Evolutionary conservation across 2,888 invertebrate genomes (phyloP), one percentile per base, ranked within the genome.

Genomic region (Perdita meconis): DNA sequence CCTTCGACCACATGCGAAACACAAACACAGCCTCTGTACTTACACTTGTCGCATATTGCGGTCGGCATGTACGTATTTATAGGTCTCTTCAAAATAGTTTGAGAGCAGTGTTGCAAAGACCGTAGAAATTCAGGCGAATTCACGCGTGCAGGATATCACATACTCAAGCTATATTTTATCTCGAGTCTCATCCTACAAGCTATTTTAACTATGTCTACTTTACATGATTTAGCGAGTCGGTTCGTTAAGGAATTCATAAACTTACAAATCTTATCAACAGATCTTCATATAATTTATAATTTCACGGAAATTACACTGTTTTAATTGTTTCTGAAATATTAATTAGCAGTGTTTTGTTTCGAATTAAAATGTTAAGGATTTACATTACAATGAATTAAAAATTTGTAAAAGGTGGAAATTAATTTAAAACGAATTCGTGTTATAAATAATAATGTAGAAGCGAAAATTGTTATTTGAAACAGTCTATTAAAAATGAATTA

Each of bases 1-100:
- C 5, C 24, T 63, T 50, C 16, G 51, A 24, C 55, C 53, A 59
- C 60, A 74, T 55, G 65, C 63, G 61, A 71, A 61, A 70, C 66
- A 74, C 66, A 78, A 74, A 81, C 61, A 51, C 47, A 57, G 66
- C 38, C 47, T 66, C 44, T 38, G 74, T 78, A 78, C n/a, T n/a
- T n/a, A n/a, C 63, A 74, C 63, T 80, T 83, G 82, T 69, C 78
- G 71, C 75, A 66, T 75, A 81, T 83, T 68, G 69, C 75, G 57
- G 57, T 40, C 47, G 57, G 73, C 59, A 79, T 75, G 73, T 73
- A 74, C 69, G 83, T 84, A 84, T 84, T 84, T 84, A 84, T 84
- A 84, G 83, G 71, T 77, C 57, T 66, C 84, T 80, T 84, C 67
- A 64, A 78, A 84, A 84, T 84, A 84, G 83, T 80, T 78, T 71